Evolutionary conservation across 2,113 vertebrate species (phyloP).

Genomic region (Oxyruncus cristatus): DNA sequence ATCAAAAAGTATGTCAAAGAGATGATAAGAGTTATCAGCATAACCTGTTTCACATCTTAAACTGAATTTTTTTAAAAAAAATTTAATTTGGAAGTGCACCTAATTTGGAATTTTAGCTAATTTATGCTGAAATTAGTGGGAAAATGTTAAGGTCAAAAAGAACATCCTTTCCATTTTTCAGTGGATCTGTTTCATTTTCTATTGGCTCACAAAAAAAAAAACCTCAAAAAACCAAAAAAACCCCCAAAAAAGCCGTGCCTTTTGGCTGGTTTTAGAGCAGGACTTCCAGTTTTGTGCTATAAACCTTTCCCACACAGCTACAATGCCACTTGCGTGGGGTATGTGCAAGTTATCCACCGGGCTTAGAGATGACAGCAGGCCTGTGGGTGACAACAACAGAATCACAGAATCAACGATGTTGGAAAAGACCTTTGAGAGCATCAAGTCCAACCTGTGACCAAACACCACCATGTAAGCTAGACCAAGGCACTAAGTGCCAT

Average conservation of each 20-base stretch:
- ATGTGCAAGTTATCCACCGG: rapidly evolving
- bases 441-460: background rate
- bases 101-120: background rate
- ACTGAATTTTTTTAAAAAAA: background rate
- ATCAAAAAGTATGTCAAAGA: background rate
- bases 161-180: background rate
- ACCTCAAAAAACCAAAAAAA: no score
- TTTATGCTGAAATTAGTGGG: background rate
- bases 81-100: background rate
- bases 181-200: background rate
- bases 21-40: background rate
- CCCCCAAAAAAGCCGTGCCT: rapidly evolving
- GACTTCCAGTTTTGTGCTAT: background rate
- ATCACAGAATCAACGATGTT: background rate
- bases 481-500: no score
- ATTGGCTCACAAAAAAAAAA: background rate
- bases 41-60: background rate
- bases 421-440: background rate
- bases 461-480: background rate
- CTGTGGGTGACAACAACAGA: background rate
- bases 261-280: background rate
- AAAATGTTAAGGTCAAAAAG: background rate
- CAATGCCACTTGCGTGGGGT: rapidly evolving
- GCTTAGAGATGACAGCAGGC: background rate
- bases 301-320: background rate